Evolutionary conservation across 2,797 vertebrate genomes (phyloP).

Genomic region (Pangasius sanitwongsei): DNA sequence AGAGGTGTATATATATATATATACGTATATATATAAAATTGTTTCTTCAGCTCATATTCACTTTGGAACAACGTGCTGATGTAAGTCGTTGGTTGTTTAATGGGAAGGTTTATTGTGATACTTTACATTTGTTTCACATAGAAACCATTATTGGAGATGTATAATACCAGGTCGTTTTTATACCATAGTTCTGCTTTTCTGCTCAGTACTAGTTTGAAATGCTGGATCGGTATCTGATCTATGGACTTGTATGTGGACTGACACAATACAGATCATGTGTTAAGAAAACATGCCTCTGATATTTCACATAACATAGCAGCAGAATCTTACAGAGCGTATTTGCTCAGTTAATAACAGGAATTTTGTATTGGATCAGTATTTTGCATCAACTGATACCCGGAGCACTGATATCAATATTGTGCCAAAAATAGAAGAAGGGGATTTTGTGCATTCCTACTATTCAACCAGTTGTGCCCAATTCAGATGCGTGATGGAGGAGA

Average conservation of each 20-base stretch:
- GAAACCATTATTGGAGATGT: neutral
- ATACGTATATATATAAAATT: neutral
- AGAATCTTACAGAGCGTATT: neutral
- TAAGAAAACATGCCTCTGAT: neutral
- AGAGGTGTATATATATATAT: too few species aligned
- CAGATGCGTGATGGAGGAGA: neutral
- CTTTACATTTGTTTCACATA: neutral
- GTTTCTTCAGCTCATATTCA: neutral
- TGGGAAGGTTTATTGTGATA: neutral
- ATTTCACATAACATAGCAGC: neutral
- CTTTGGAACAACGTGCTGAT: neutral
- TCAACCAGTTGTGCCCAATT: neutral
- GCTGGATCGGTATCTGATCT: neutral
- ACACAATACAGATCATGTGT: neutral
- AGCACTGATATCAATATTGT: neutral
- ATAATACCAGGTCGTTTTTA: neutral
- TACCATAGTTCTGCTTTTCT: neutral
- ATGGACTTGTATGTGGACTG: neutral
- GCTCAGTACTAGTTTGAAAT: neutral
- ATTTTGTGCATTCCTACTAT: neutral
- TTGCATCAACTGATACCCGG: neutral
- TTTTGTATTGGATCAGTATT: neutral
- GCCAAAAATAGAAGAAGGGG: neutral
- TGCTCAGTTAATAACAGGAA: neutral
- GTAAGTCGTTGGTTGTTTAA: neutral